Evolutionary conservation across 2,113 vertebrate genomes (phyloP), one percentile per base, ranked within the genome.

Genomic region (Trinectes maculatus): DNA sequence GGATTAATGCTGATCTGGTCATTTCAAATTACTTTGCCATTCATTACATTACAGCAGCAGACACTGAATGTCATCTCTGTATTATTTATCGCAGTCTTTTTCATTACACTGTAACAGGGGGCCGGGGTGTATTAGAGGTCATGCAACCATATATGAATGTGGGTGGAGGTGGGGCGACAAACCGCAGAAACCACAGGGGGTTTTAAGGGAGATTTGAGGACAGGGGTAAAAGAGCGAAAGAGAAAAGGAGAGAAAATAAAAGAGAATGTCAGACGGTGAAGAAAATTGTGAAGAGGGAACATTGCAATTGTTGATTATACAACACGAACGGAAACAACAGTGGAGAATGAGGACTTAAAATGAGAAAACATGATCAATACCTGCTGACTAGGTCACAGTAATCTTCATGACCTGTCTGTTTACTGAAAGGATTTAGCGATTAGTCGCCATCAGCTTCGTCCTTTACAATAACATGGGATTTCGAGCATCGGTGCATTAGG

Each of bases 41-140:
- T 84, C 71, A 70, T 72, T 29, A 62, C 66, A 87, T 72, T 63
- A 66, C 62, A 47, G 54, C n/a, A 12, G 16, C 65, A 77, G 72
- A 86, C 83, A 87, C 81, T 76, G 46, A 71, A 43, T 58, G 74
- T 74, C 73, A 66, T 79, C 61, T 55, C 21, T 0, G 2, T n/a
- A 48, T 79, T 86, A 84, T 88, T 87, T 88, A 85, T 82, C 8
- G 43, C 34, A 12, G 15, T 34, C 51, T 22, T 61, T 71, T 80
- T 75, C 75, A 82, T 85, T 81, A 81, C 74, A 78, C 59, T 72
- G 73, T 85, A 85, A 78, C 53, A 51, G 74, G 66, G 82, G 71
- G 47, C 55, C 13, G 24, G 39, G 72, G 49, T 79, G 34, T 62
- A 57, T 68, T 44, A 51, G 68, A 82, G 79, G 89, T 81, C 78